A percentile compares a stretch with the other conserved stretches of the same genome.
These are phyloP conservation scores for Agrilus cyanescens DNA, from an alignment of 2,888 invertebrate species.

Conservation along the genomic window DNA sequence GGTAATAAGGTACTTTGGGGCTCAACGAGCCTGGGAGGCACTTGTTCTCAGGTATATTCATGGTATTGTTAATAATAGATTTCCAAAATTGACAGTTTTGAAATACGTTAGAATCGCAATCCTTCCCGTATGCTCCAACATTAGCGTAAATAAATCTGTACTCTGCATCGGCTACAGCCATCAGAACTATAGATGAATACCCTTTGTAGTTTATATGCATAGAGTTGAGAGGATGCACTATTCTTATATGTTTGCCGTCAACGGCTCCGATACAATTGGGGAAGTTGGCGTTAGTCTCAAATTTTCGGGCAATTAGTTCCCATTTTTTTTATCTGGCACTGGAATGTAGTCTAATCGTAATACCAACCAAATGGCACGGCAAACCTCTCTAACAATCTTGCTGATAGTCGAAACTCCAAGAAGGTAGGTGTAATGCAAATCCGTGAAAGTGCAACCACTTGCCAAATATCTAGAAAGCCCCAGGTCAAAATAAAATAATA, in stretches of 20 bases:
- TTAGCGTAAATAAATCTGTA: constrained; percentile 11
- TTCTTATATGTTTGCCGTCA: neutral
- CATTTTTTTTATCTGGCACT: neutral
- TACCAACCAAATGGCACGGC: constrained; percentile 2
- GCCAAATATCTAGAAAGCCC: constrained; percentile 10
- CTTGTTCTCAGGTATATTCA: no score
- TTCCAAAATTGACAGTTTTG: neutral
- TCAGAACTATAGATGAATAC: no score
- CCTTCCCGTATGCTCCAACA: constrained; percentile 8
- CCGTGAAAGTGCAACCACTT: constrained; percentile 5
- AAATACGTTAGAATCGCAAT: constrained; percentile 3
- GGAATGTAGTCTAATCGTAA: constrained; percentile 4
- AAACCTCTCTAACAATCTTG: constrained; percentile 5
- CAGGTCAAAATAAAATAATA: no score
- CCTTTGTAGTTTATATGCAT: constrained; percentile 16
- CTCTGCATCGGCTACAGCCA: constrained; percentile 8
- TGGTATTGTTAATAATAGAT: no score
- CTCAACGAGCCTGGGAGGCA: constrained; percentile 11
- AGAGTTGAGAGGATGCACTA: constrained; percentile 7
- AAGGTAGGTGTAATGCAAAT: constrained; percentile 7
- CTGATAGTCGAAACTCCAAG: constrained; percentile 8
- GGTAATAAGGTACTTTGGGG: constrained; percentile 13
- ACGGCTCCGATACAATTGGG: constrained; percentile 7
- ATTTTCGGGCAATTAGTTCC: neutral
- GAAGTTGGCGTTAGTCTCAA: constrained; percentile 1